Conservation (phyloP, 1,140 invertebrate species). For the Meteorus sp. region DNA sequence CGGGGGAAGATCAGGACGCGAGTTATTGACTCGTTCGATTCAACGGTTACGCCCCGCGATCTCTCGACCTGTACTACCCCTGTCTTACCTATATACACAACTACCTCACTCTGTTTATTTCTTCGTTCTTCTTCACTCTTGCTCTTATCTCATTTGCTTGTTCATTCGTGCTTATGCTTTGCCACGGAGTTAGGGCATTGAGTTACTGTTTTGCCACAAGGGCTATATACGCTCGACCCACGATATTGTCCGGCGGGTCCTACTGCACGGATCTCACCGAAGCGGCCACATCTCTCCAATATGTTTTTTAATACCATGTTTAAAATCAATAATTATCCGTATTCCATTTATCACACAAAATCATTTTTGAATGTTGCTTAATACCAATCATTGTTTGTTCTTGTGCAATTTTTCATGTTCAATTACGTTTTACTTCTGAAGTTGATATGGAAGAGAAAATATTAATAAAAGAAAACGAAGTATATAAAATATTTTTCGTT, state of each 20-base stretch:
- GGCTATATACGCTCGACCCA: constrained; percentile 20
- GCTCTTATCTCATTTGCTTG: background rate
- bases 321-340: too few species aligned
- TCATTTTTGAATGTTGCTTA: too few species aligned
- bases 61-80: constrained; percentile 22
- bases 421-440: too few species aligned
- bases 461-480: too few species aligned
- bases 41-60: constrained; percentile 50
- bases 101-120: background rate
- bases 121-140: background rate
- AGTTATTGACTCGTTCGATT: constrained; percentile 56
- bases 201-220: constrained; percentile 47
- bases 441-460: too few species aligned
- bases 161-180: background rate
- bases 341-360: too few species aligned
- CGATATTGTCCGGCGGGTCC: background rate
- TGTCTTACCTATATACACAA: constrained; percentile 45
- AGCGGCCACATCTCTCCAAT: too few species aligned
- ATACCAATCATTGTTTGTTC: too few species aligned
- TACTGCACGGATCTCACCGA: too few species aligned
- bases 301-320: too few species aligned
- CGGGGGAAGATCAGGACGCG: constrained; percentile 39
- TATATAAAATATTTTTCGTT: too few species aligned
- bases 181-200: constrained; percentile 19
- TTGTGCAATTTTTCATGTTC: too few species aligned